Conservation (phyloP, 1,140 invertebrate species). For the Drosophila kanapiae region DNA sequence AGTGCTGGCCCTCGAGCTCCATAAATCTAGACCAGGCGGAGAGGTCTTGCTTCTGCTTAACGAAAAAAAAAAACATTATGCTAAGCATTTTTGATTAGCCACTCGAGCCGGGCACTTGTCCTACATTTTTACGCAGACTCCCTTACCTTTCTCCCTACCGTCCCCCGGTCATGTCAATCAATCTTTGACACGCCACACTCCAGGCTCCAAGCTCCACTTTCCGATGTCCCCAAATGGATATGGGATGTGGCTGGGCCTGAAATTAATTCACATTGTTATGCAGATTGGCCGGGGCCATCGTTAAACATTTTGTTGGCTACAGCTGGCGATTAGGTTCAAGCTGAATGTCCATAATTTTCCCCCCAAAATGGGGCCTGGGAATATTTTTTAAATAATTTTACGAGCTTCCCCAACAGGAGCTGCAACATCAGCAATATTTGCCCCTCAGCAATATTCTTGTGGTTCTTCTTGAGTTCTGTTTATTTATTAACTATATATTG, state of each 20-base stretch:
- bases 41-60: background rate
- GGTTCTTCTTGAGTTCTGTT: background rate
- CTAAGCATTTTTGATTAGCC: conserved; percentile 43
- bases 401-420: background rate
- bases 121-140: conserved; percentile 33
- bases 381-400: conserved; percentile 5
- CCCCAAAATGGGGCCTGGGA: conserved; percentile 12
- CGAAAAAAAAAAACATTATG: conserved; percentile 4
- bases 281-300: conserved; percentile 31
- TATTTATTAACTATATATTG: background rate
- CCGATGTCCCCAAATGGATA: background rate
- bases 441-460: background rate
- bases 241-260: conserved; percentile 9
- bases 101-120: conserved; percentile 20
- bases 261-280: conserved; percentile 56
- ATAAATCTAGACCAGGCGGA: conserved; percentile 26
- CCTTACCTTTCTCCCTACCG: background rate
- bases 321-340: conserved; percentile 10
- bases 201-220: background rate
- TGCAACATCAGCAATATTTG: conserved; percentile 10
- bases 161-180: conserved; percentile 36
- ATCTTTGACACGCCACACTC: conserved; percentile 23
- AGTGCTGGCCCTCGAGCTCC: conserved; percentile 2
- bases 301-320: conserved; percentile 34
- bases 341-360: conserved; percentile 8